Evolutionary conservation across 2,888 invertebrate genomes (phyloP), one percentile per base, ranked within the genome.

Genomic region (Drosophila melanocephala): DNA sequence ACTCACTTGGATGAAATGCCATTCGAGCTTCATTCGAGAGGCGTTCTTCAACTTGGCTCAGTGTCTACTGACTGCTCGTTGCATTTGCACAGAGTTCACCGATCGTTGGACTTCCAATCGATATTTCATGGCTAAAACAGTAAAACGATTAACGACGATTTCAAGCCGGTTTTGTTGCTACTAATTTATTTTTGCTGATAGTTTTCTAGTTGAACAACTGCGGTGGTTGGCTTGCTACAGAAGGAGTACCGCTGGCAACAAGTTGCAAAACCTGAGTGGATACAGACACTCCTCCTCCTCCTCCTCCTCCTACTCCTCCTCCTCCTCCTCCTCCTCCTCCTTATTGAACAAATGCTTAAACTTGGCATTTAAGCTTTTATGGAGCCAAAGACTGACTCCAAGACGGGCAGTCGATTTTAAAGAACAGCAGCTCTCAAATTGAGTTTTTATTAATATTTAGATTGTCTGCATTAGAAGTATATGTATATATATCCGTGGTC

Each of bases 81-180:
- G 9, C 22, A 47, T 7, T 22, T 4, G 22, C 47, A n/a, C 26
- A 16, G 26, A 42, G 42, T 12, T 42, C 55, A 35, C 22, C 16
- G 6, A 55, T 9, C 53, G 35, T 55, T 22, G 10, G 16, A 22
- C 55, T 56, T 56, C 35, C 7, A 37, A 26, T 37, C 26, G 19
- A 16, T 14, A 12, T 37, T 56, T 56, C 37, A 56, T 56, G 56
- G 57, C 57, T n/a, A 28, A 12, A 6, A 39, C 28, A n/a, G n/a
- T 28, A 7, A 57, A 39, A n/a, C 5, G 37, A n/a, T 39, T 39
- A n/a, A 28, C 28, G 14, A 5, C 57, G 5, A 39, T 42, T 57
- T 30, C 1, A 57, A 57, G 57, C 57, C 57, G 42, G 57, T 57
- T 56, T 56, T 56, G 26, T 56, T 26, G 47, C 14, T 0, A 7